Evolutionary conservation across 2,888 invertebrate species (phyloP), one percentile per base, ranked within the genome.

Genomic region (Tanypteryx hageni): DNA sequence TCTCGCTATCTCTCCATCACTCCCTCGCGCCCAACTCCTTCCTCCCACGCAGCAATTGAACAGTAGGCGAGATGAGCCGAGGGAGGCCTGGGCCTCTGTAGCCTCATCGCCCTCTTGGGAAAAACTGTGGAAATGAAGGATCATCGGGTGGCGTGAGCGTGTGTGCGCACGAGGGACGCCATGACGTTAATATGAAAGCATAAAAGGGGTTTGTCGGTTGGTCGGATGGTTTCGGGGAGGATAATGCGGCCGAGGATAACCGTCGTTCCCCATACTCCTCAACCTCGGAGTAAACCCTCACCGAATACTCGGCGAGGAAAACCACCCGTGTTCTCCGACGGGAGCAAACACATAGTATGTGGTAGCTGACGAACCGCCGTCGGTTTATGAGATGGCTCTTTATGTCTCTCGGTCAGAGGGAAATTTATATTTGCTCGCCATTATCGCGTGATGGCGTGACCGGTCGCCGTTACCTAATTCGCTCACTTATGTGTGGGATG

Each of bases 191-290:
- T 76, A 76, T 13, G 76, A 27, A 22, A 76, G 11, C 76, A 76
- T 76, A 76, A 76, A 76, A 76, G 76, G 76, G 76, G 76, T 68
- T 68, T 68, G 68, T 68, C 22, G 18, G 68, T 8, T 68, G 27
- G 27, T 22, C 22, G 68, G 68, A n/a, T 68, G 27, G 27, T 22
- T 76, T 27, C 27, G 76, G 22, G 22, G 76, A 27, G 27, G 22
- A 76, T 76, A 27, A 76, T 27, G 22, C 76, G 22, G 76, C 22
- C 44, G 76, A 27, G 27, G 22, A 76, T 76, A 27, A 76, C 22
- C 22, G 22, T 22, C 22, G 22, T 76, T 22, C 76, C 13, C 76
- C n/a, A 3, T 44, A 1, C 44, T 44, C 5, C 44, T 1, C n/a
- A 76, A 76, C 76, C 76, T 76, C 76, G 22, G 27, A 27, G 76